Base-by-base conservation (phyloP, 2,113 vertebrate genomes). In the Pedetes capensis region DNA sequence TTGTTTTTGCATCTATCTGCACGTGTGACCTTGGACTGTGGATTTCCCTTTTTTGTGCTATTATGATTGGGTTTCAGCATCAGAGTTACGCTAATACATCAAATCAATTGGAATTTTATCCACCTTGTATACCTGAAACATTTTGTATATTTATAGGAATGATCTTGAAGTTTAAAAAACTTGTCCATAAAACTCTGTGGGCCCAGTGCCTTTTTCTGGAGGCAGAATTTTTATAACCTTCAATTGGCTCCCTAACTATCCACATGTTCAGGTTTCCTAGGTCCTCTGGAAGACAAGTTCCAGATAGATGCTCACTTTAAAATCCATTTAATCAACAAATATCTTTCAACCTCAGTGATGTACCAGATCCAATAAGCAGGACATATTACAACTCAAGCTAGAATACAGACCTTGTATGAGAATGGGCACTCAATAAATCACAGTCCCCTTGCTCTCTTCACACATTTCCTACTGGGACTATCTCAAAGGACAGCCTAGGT, bases 191-290 rank as follows among this genome's bases (percentile, higher is more conserved):
- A 76, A 44, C 79, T 32, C 57, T 51, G 85, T n/a, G 69, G 63
- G 81, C 79, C 68, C 44, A 44, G 71, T 22, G 37, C 85, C 92
- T 78, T 96, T 95, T 79, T 83, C 57, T 51, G 8, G n/a, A 23
- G 25, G 34, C 44, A 12, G 55, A 27, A n/a, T n/a, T 44, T 87
- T 64, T 27, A 4, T 11, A 44, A 42, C 42, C 44, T 61, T 42
- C 14, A 4, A 8, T 27, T 18, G 3, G 34, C 22, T 1, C 13
- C 9, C 27, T 71, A 3, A 10, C 44, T 47, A 27, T 39, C 1
- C 3, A 34, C 51, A 27, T 12, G 29, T 10, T 29, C 18, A 74
- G 34, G 32, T n/a, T 55, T 25, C 42, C 61, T 34, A 9, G 32
- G 18, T 81, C 17, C 25, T 84, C 32, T 34, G 11, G 63, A n/a